A percentile compares a stretch with the other conserved stretches of the same genome.
These are phyloP conservation scores for Dromius quadrimaculatus DNA, from an alignment of 2,888 invertebrate genomes.

Conservation along the genomic window DNA sequence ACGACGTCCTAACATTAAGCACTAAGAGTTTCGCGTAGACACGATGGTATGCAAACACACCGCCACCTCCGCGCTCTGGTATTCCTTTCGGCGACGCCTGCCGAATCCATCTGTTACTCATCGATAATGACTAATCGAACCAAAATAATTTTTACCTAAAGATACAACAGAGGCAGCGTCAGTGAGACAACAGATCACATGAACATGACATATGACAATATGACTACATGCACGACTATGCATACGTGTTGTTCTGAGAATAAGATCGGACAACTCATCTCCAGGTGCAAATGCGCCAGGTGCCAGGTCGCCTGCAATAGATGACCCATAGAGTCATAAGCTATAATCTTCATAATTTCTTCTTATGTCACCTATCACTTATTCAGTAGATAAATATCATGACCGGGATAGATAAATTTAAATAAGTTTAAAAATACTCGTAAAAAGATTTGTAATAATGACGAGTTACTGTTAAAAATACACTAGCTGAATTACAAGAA, in stretches of 20 bases:
- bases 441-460: slow-evolving; percentile 47
- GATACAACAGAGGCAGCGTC: too few relatives aligned
- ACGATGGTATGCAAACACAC: slow-evolving; percentile 46
- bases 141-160: too few relatives aligned
- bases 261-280: neutral
- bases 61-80: slow-evolving; percentile 47
- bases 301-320: neutral
- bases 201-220: neutral
- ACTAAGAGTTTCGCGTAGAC: slow-evolving; percentile 20
- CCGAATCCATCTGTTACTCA: slow-evolving; percentile 61
- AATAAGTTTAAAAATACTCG: slow-evolving; percentile 49
- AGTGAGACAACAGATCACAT: neutral
- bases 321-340: too few relatives aligned
- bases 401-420: slow-evolving; percentile 47
- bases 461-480: slow-evolving; percentile 48
- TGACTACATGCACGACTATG: too few relatives aligned
- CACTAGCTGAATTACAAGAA: slow-evolving; percentile 43
- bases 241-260: neutral
- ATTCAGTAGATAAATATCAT: slow-evolving; percentile 44
- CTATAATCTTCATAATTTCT: neutral
- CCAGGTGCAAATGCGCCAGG: slow-evolving; percentile 9
- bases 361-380: neutral
- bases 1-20: neutral
- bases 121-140: slow-evolving; percentile 62
- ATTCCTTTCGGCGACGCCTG: slow-evolving; percentile 45